Evolutionary conservation across 2,888 invertebrate genomes (phyloP).

Genomic region (Omphaloscelis lunosa): DNA sequence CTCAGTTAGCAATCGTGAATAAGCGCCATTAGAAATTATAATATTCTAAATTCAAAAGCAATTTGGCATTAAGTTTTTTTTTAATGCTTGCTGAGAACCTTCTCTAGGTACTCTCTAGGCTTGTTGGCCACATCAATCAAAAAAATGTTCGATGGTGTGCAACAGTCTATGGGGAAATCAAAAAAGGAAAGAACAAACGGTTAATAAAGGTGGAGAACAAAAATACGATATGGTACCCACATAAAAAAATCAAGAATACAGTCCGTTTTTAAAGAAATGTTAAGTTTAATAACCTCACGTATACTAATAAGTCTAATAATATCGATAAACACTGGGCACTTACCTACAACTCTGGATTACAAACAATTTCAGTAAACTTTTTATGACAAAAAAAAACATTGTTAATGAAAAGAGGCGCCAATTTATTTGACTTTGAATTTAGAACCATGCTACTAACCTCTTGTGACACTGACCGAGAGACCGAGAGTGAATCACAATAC

Average conservation of each 20-base stretch:
- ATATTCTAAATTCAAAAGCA: conserved; percentile 19
- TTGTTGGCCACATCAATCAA: neutral
- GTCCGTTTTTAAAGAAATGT: neutral
- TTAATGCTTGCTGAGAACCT: neutral
- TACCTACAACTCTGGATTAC: neutral
- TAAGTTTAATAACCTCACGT: neutral
- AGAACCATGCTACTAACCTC: conserved; percentile 35
- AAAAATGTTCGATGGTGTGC: neutral
- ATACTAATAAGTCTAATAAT: neutral
- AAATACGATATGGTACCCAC: neutral
- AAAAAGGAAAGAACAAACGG: neutral
- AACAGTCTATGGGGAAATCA: neutral
- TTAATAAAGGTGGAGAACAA: neutral
- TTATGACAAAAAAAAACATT: neutral
- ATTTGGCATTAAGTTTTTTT: neutral
- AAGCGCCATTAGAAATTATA: conserved; percentile 7
- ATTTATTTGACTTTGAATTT: conserved; percentile 41
- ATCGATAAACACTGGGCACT: neutral
- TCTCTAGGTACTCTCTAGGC: neutral
- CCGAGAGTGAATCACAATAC: conserved; percentile 45
- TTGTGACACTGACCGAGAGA: conserved; percentile 56
- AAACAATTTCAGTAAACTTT: conserved; percentile 5
- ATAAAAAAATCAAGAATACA: neutral
- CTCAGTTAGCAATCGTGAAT: conserved; percentile 8
- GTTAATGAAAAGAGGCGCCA: conserved; percentile 5